phyloP scores from a whole-genome alignment of 2,113 vertebrate species.

The Sigmodon hispidus region DNA sequence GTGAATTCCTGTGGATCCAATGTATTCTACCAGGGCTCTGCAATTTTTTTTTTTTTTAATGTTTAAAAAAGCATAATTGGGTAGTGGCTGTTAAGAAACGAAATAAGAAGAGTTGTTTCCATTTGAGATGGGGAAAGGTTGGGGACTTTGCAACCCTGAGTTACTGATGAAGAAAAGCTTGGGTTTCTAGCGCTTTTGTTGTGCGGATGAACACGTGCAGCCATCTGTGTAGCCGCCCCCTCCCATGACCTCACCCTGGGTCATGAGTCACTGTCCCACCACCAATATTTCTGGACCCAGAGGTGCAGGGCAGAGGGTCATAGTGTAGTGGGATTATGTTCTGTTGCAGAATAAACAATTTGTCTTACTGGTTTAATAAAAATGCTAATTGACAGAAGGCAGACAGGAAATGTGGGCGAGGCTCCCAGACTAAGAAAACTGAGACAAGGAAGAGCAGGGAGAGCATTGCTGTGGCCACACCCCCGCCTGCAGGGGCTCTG shows the following conservation, averaged over 20 bases:
- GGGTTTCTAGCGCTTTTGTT: not conserved
- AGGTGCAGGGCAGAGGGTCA: not conserved
- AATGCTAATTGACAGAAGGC: too few relatives aligned
- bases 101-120: conserved; percentile 7
- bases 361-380: too few relatives aligned
- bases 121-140: not conserved
- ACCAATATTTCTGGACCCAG: not conserved
- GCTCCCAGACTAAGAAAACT: too few relatives aligned
- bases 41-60: not conserved
- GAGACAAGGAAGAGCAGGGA: too few relatives aligned
- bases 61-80: not conserved
- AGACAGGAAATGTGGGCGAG: too few relatives aligned
- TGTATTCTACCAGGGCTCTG: not conserved
- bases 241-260: not conserved
- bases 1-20: not conserved
- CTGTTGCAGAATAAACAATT: too few relatives aligned
- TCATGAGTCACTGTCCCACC: not conserved
- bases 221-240: not conserved
- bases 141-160: not conserved
- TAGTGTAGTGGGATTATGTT: too few relatives aligned
- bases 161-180: not conserved
- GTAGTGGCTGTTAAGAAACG: not conserved
- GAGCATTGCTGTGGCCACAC: too few relatives aligned
- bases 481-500: too few relatives aligned
- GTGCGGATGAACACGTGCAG: not conserved